Evolutionary conservation across 2,113 vertebrate species (phyloP).

Genomic region (Corydoras maculifer): DNA sequence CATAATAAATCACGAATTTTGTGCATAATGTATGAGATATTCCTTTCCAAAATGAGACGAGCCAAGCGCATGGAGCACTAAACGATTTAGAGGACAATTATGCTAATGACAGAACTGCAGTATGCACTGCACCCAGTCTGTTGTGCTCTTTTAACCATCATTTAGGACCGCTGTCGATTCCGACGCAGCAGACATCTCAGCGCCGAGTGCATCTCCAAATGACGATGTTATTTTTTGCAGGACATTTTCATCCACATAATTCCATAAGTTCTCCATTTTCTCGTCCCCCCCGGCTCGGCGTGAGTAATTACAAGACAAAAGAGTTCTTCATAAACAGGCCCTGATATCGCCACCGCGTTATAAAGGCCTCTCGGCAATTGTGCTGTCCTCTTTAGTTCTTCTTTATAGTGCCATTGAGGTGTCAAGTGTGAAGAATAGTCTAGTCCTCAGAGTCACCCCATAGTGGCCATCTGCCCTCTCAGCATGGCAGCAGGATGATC

Average conservation of each 20-base stretch:
- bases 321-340: constrained; percentile 2
- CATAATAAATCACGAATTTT: not conserved
- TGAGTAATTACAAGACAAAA: constrained; percentile 5
- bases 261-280: not conserved
- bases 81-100: constrained; percentile 7
- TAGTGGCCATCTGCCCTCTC: not conserved
- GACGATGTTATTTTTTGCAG: not conserved
- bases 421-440: constrained; percentile 30
- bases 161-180: not conserved
- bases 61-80: not conserved
- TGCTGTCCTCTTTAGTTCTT: constrained; percentile 6
- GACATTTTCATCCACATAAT: not conserved
- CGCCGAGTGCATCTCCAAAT: not conserved
- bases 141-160: not conserved
- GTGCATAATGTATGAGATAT: not conserved
- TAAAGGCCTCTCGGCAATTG: constrained; percentile 14
- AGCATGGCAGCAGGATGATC: not conserved
- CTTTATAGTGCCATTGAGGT: constrained; percentile 4
- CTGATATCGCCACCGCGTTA: constrained; percentile 5
- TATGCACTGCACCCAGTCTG: not conserved
- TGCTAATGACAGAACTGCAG: not conserved
- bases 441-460: not conserved
- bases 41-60: constrained; percentile 16
- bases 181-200: not conserved
- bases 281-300: not conserved